Percentiles rank a stretch among this genome's conserved stretches.
phyloP scores from a whole-genome alignment of 2,113 vertebrate genomes.

The Pelecanoides urinatrix region DNA sequence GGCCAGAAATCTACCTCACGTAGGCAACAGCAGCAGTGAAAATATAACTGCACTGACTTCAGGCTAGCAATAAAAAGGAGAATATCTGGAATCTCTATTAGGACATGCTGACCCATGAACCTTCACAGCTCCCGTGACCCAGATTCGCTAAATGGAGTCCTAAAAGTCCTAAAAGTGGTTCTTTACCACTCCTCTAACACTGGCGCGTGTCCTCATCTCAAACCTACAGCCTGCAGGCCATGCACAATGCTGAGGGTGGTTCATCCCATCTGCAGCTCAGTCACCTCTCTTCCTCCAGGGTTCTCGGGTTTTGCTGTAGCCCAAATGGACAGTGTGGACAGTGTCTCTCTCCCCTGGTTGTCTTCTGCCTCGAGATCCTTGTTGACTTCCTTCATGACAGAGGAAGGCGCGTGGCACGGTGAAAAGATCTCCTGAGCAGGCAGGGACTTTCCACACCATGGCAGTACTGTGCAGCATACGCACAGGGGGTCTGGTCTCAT shows the following conservation, averaged over 20 bases:
- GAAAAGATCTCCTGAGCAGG: neutral
- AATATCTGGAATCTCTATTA: neutral
- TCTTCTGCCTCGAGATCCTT: neutral
- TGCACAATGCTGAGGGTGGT: neutral
- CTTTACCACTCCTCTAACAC: neutral
- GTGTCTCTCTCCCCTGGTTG: neutral
- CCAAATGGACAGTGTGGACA: neutral
- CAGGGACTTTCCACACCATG: accelerated
- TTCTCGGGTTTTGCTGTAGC: neutral
- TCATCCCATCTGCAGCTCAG: neutral
- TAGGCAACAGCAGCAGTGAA: neutral
- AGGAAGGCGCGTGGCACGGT: neutral
- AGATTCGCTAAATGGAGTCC: neutral
- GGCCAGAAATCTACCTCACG: neutral
- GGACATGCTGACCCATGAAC: neutral
- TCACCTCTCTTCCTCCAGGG: neutral
- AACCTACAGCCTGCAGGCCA: neutral
- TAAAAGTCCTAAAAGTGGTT: neutral
- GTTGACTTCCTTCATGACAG: neutral
- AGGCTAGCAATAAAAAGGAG: neutral
- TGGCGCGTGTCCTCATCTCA: neutral
- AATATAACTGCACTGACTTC: neutral
- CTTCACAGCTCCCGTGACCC: neutral
- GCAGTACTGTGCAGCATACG: accelerated
- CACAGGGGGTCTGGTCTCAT: neutral